Base-by-base conservation (phyloP, 2,888 invertebrate species). In the Epistrophe grossulariae region DNA sequence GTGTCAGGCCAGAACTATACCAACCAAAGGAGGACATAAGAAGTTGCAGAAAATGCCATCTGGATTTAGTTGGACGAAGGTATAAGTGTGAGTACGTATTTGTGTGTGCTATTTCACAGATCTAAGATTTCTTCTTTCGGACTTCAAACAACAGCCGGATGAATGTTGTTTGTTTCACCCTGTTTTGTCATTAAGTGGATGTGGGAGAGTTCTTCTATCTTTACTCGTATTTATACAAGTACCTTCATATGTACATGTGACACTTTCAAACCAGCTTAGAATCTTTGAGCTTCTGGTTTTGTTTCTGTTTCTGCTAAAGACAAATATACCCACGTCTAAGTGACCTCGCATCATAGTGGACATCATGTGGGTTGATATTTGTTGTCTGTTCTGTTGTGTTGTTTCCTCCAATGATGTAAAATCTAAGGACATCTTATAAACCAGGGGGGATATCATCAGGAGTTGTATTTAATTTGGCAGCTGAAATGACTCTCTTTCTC, bases 391-490 rank as follows among this genome's bases (percentile, higher is more conserved):
- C 43, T 38, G 35, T 10, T 64, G n/a, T 64, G 11, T 57, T 57
- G 31, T 35, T 57, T 57, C 35, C 35, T 57, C 17, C 35, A 60
- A 40, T 60, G 62, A 55, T 40, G 52, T 50, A 19, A 68, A 35
- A 55, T 55, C 24, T 19, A n/a, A 55, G 52, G 52, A 62, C 40
- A 43, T 62, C 38, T 60, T 35, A 38, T 40, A 24, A 17, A 13
- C 4, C 10, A 15, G 28, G 15, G 19, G 7, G 5, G 9, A 24
- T 7, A 17, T n/a, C 24, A 50, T n/a, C 68, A 70, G 8, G n/a
- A 52, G 24, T 43, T 59, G 15, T 73, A 66, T 80, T 84, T 80
- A 73, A 84, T 81, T 64, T 79, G 59, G 52, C 79, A 83, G 60
- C 60, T 72, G 70, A 28, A 45, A 59, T 72, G 28, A 31, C 31